phyloP scores from a whole-genome alignment of 2,888 invertebrate species.

The Mayetiola destructor region DNA sequence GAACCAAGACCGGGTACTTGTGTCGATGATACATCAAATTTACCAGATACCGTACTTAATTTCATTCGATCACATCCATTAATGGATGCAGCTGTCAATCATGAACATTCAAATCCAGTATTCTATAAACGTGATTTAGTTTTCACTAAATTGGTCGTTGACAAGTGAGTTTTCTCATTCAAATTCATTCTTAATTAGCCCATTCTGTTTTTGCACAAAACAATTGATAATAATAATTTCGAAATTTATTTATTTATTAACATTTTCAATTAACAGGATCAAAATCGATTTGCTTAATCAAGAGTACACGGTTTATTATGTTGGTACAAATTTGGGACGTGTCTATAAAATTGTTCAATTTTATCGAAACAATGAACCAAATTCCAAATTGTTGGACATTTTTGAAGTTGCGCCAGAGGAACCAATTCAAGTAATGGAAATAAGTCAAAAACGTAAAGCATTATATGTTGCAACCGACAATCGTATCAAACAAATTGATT shows the following conservation, averaged over 20 bases:
- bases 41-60: constrained; percentile 86
- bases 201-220: too few species aligned
- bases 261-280: constrained; percentile 24
- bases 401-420: constrained; percentile 83
- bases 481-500: constrained; percentile 73
- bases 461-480: constrained; percentile 81
- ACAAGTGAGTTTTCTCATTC: constrained; percentile 40
- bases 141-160: constrained; percentile 82
- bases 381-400: constrained; percentile 75
- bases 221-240: too few species aligned
- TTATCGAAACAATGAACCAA: constrained; percentile 63
- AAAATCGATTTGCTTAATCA: constrained; percentile 36
- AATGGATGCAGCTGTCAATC: constrained; percentile 92
- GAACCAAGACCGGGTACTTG: constrained; percentile 89
- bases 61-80: constrained; percentile 94
- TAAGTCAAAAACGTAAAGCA: constrained; percentile 74
- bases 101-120: constrained; percentile 84
- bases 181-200: neutral
- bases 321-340: constrained; percentile 71
- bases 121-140: constrained; percentile 84
- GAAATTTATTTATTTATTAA: constrained; percentile 11
- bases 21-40: constrained; percentile 79
- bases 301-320: constrained; percentile 81
- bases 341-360: constrained; percentile 92
- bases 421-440: constrained; percentile 74